These are phyloP conservation scores for Agriopis aurantiaria DNA, from an alignment of 2,888 invertebrate species.

Conservation along the genomic window DNA sequence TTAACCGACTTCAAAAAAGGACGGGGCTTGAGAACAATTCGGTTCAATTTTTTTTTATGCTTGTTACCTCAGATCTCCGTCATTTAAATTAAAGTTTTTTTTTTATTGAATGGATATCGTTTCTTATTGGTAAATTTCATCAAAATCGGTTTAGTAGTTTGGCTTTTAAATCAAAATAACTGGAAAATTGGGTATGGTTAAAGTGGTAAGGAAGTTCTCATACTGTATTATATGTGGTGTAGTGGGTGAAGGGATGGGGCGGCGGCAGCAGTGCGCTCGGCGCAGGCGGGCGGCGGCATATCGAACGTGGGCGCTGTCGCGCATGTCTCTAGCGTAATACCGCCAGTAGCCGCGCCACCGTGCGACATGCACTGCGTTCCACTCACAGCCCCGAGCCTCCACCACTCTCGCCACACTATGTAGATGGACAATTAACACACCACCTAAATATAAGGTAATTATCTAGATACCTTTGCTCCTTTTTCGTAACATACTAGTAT, in stretches of 20 bases:
- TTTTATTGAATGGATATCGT: too few relatives aligned
- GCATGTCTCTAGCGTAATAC: slow-evolving; percentile 59
- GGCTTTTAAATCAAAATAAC: too few relatives aligned
- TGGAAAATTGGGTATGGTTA: too few relatives aligned
- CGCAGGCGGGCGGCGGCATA: slow-evolving; percentile 49
- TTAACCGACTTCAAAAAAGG: too few relatives aligned
- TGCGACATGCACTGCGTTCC: slow-evolving; percentile 69
- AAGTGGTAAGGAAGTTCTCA: neutral
- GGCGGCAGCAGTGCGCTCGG: neutral
- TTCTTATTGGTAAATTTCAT: too few relatives aligned
- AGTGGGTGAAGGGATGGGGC: slow-evolving; percentile 8
- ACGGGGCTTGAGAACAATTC: too few relatives aligned
- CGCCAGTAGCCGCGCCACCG: slow-evolving; percentile 54
- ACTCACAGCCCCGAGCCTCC: slow-evolving; percentile 46
- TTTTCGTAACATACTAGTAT: neutral
- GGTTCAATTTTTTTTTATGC: too few relatives aligned
- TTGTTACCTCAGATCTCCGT: too few relatives aligned
- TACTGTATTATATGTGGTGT: neutral
- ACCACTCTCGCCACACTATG: slow-evolving; percentile 53
- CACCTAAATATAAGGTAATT: slow-evolving; percentile 66
- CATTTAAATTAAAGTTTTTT: too few relatives aligned
- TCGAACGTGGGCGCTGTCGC: slow-evolving; percentile 82
- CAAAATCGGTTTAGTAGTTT: too few relatives aligned
- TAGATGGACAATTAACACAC: slow-evolving; percentile 52
- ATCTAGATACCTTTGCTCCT: neutral